Conservation (phyloP, 2,797 vertebrate species). For the Corythornis leucogaster region DNA sequence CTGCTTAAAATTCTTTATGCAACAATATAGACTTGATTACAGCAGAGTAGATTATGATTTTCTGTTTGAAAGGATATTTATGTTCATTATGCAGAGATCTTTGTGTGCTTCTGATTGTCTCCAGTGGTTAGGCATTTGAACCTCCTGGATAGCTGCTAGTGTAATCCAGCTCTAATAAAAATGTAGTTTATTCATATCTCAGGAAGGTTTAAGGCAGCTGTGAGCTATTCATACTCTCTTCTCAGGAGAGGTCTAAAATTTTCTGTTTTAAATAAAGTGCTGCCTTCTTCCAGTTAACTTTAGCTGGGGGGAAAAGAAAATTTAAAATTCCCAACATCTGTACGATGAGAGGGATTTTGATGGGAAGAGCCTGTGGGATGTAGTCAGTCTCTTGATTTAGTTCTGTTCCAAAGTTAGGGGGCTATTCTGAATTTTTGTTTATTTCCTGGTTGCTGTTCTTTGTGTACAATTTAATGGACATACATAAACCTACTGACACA, state of each 20-base stretch:
- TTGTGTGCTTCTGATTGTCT: slow-evolving; percentile 73
- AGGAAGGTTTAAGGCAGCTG: slow-evolving; percentile 57
- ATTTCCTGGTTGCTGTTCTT: background rate
- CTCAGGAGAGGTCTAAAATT: slow-evolving; percentile 49
- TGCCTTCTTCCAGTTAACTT: background rate
- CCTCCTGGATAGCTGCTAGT: slow-evolving; percentile 63
- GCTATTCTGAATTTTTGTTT: background rate
- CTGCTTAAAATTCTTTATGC: slow-evolving; percentile 75
- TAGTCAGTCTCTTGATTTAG: background rate
- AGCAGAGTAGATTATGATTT: slow-evolving; percentile 69
- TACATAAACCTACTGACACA: background rate
- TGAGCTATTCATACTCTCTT: slow-evolving; percentile 41
- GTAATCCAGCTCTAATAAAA: slow-evolving; percentile 74
- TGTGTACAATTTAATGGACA: fast-evolving
- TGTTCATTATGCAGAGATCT: slow-evolving; percentile 77
- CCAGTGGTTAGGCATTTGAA: slow-evolving; percentile 70
- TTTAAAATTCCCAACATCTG: background rate
- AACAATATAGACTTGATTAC: slow-evolving; percentile 79
- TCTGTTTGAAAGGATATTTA: slow-evolving; percentile 77
- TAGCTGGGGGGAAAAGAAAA: background rate
- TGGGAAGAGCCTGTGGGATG: background rate
- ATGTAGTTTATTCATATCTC: slow-evolving; percentile 38
- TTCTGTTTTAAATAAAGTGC: slow-evolving; percentile 36
- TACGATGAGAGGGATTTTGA: background rate
- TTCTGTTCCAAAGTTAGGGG: background rate